A percentile compares a stretch with the other conserved stretches of the same genome.
Conservation (phyloP, 2,888 invertebrate genomes). For the Drosophila leonis region DNA sequence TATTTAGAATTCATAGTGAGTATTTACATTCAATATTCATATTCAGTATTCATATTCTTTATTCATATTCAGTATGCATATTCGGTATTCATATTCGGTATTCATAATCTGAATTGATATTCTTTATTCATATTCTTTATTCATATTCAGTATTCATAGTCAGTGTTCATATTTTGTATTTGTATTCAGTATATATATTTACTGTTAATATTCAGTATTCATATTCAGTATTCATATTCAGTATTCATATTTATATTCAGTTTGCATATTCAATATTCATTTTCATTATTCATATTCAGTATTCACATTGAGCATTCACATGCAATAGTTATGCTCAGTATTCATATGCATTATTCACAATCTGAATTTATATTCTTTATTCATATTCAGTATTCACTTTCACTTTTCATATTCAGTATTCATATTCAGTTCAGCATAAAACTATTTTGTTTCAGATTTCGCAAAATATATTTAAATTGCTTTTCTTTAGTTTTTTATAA, state of each 20-base stretch:
- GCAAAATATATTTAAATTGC: not conserved
- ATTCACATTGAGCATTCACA: too few species aligned
- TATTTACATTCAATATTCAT: not conserved
- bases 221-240: not conserved
- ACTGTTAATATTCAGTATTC: not conserved
- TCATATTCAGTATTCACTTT: not conserved
- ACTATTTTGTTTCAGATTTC: too few species aligned
- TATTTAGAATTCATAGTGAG: not conserved
- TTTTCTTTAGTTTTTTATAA: too few species aligned
- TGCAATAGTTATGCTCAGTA: not conserved
- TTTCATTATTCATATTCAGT: not conserved
- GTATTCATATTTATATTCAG: not conserved
- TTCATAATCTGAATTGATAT: not conserved
- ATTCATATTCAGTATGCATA: not conserved
- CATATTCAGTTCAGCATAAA: not conserved
- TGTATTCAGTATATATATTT: not conserved
- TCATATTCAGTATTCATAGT: not conserved
- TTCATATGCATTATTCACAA: not conserved
- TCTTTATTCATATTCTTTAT: too few species aligned
- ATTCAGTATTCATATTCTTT: not conserved
- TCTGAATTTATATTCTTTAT: not conserved
- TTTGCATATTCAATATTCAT: not conserved
- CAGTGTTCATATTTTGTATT: not conserved
- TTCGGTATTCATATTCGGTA: not conserved
- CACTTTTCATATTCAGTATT: not conserved